Base-by-base conservation (phyloP, 2,113 vertebrate genomes). In the Amazona guildingii region DNA sequence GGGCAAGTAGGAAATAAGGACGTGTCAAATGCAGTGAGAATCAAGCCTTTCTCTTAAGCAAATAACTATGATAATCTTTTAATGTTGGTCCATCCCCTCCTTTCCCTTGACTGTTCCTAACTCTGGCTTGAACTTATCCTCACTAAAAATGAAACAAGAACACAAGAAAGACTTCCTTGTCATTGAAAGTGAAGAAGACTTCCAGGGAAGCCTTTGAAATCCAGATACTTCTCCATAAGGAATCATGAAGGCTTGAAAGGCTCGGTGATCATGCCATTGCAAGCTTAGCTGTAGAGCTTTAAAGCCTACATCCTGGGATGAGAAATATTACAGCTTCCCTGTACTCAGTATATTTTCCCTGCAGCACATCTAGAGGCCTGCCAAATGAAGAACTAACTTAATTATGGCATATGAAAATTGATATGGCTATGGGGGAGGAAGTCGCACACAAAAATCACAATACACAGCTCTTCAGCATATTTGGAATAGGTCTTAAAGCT, bases 311-410 rank as follows among this genome's bases (percentile, higher is more conserved):
- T 90, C 75, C 63, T 77, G 31, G 54, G 44, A 63, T 63, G 19
- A 94, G 81, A 88, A 92, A 86, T 55, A 67, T 12, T 88, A 68
- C 82, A 77, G 67, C 54, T 86, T 83, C 72, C 83, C 85, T 13
- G 4, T 59, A 61, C 64, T 67, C 63, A 63, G 27, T 67, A 12
- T 17, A 46, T 59, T 92, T 74, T 80, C 68, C 31, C 64, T 70
- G 54, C 41, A 88, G 87, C 54, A 70, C 0, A 0, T 78, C 52
- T 63, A 77, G 27, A 81, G 59, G 35, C n/a, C 39, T 94, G 41
- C 27, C 88, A 94, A 81, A 70, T 6, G 5, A 95, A 88, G 59
- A 88, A 62, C 49, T 90, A 85, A 84, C 55, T 92, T 88, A 86
- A 83, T 94, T 80, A 94, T 11, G 59, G 44, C 41, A 48, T 62